These are phyloP conservation scores for Eclectus roratus DNA, from an alignment of 2,113 vertebrate genomes.

Conservation along the genomic window DNA sequence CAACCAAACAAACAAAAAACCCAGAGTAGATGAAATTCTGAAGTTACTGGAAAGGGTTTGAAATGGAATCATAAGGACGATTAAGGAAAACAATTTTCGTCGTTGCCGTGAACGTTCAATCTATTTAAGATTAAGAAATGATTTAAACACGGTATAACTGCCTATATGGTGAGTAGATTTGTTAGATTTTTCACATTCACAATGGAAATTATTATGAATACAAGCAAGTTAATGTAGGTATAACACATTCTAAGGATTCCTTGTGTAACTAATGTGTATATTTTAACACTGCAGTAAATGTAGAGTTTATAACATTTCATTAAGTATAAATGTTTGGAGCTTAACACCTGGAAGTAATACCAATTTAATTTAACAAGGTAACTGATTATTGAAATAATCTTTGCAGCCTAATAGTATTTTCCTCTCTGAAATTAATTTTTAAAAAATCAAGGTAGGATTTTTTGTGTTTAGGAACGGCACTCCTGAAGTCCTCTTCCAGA, in stretches of 20 bases:
- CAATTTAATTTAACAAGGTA: neutral
- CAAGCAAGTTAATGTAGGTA: neutral
- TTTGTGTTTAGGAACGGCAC: neutral
- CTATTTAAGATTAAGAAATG: neutral
- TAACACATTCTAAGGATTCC: neutral
- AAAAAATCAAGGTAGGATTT: neutral
- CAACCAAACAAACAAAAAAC: neutral
- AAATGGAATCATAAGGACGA: neutral
- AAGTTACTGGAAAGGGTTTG: neutral
- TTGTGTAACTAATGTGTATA: neutral
- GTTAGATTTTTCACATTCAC: neutral
- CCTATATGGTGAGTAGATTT: neutral
- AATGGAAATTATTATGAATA: neutral
- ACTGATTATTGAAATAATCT: neutral
- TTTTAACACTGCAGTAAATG: neutral
- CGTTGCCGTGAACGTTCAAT: neutral
- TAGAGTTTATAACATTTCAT: neutral
- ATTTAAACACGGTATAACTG: neutral
- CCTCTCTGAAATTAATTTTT: neutral
- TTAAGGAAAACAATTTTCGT: neutral
- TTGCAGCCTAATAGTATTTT: neutral
- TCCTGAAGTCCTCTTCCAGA: neutral
- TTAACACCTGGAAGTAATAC: neutral
- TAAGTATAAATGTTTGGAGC: neutral
- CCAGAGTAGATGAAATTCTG: neutral